Evolutionary conservation across 2,797 vertebrate species (phyloP), one percentile per base, ranked within the genome.

Genomic region (Crocidura indochinensis): DNA sequence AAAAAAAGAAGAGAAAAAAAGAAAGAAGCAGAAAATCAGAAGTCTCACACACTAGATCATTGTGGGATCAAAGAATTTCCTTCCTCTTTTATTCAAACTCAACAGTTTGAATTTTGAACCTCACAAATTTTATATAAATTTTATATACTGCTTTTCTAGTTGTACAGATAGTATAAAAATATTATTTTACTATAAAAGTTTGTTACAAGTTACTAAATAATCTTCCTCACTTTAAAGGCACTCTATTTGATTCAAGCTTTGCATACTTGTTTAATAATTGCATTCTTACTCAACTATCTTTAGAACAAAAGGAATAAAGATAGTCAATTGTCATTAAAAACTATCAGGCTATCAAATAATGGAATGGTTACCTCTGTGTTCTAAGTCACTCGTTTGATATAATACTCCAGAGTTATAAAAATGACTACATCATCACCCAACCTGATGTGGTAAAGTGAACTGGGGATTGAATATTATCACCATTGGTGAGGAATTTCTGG

Each of bases 1-100:
- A 89, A 90, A 93, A 85, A 82, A 10, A 49, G 93, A 74, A 64
- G 76, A 51, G 73, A 91, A 69, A 86, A 49, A 94, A 94, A 51
- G 73, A 91, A 69, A 86, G 56, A 94, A 94, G 46, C 62, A 80
- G 67, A 75, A 89, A 90, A 91, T 83, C 38, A 38, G 38, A 5
- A 38, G 29, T 75, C 49, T 68, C 46, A 51, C 6, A 56, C 17
- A 2, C 1, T 1, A 51, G 44, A 68, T 29, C 29, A 71, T 38
- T 73, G 73, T 26, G 10, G 1, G 26, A 6, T 79, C 65, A 72
- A 83, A 72, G 38, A 47, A 60, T 91, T 93, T 93, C 27, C 22
- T 87, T 77, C 65, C 7, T 20, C 10, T 22, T 73, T 83, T 92
- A 84, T 87, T 56, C 47, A 78, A n/a, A 67, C 10, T 64, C 56